A percentile compares a stretch with the other conserved stretches of the same genome.
These are phyloP conservation scores for Saiga tatarica DNA, from an alignment of 2,113 vertebrate species.

Conservation along the genomic window DNA sequence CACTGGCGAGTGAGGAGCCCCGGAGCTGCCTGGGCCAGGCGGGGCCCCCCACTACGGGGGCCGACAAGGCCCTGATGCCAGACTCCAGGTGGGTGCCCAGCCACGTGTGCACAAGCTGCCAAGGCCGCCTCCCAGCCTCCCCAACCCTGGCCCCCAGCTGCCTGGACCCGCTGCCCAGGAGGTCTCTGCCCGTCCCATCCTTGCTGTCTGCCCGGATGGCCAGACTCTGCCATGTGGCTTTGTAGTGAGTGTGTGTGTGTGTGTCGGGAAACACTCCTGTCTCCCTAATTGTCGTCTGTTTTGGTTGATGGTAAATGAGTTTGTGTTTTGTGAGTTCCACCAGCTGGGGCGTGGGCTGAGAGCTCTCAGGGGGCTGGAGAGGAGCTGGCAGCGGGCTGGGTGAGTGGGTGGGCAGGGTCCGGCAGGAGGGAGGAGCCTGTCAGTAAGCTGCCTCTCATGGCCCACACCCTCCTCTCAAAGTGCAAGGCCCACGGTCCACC, in stretches of 20 bases:
- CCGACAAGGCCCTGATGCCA: fast-evolving
- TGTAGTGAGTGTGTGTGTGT: neutral
- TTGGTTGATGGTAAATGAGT: neutral
- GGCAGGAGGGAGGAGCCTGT: fast-evolving
- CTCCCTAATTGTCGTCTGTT: neutral
- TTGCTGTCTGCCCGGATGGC: fast-evolving
- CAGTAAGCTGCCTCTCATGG: neutral
- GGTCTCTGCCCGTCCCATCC: fast-evolving
- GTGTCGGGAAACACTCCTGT: neutral
- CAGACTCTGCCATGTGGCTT: neutral
- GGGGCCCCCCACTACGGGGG: neutral
- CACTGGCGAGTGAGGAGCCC: neutral
- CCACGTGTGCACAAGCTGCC: fast-evolving
- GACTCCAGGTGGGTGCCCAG: neutral
- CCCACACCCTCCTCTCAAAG: fast-evolving
- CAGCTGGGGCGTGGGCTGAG: slow-evolving; percentile 16
- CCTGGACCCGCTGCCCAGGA: fast-evolving
- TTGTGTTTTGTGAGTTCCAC: neutral
- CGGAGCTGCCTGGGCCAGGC: neutral
- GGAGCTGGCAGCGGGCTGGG: neutral
- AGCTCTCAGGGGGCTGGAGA: neutral
- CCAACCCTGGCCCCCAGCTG: neutral
- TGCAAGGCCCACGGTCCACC: fast-evolving
- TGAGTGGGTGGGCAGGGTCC: neutral
- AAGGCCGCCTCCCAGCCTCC: fast-evolving